Conservation (phyloP, 2,113 vertebrate species). For the Bungarus multicinctus region DNA sequence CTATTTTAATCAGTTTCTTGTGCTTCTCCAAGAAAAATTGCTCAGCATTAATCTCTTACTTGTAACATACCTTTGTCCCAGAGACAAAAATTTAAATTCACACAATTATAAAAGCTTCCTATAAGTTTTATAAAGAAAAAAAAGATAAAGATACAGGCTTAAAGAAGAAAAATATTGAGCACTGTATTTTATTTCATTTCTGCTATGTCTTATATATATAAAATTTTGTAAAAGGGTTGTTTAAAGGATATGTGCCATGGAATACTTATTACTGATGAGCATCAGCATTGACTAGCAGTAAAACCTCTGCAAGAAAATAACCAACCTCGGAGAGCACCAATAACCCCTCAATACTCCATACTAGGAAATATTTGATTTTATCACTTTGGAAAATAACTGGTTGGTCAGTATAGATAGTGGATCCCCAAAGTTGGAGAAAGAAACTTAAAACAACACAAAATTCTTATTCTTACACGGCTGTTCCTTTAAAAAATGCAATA, state of each 20-base stretch:
- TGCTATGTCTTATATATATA: background rate
- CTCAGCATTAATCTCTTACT: constrained; percentile 40
- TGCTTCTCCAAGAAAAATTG: constrained; percentile 35
- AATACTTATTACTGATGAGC: background rate
- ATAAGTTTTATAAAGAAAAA: constrained; percentile 3
- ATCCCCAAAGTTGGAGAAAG: background rate
- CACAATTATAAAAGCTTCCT: constrained; percentile 10
- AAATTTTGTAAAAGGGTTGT: background rate
- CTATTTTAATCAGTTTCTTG: constrained; percentile 36
- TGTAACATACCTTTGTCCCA: background rate
- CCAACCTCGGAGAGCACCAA: background rate
- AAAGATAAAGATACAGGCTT: constrained; percentile 14
- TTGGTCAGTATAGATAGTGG: background rate
- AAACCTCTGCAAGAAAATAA: background rate
- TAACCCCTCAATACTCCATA: background rate
- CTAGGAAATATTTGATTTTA: background rate
- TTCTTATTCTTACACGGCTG: background rate
- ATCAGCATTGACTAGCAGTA: background rate
- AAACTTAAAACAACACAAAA: background rate
- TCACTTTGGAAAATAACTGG: background rate
- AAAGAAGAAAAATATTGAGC: background rate
- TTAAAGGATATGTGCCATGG: background rate
- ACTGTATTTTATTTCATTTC: background rate
- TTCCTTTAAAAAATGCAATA: background rate
- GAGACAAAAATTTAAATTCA: constrained; percentile 17